phyloP scores from a whole-genome alignment of 2,113 vertebrate species.

The Climacteris rufus region DNA sequence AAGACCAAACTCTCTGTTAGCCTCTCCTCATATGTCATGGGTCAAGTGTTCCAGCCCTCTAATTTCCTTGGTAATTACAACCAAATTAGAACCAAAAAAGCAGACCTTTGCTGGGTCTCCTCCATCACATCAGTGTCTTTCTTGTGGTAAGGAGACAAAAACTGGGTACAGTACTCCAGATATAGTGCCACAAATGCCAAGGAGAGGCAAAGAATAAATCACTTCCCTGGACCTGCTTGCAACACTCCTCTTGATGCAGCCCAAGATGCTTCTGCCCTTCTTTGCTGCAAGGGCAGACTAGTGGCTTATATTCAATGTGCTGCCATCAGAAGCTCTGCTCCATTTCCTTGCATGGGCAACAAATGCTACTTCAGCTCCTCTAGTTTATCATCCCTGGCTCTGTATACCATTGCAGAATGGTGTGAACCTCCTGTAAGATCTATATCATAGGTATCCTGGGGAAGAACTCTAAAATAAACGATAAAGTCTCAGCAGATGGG shows the following conservation, averaged over 20 bases:
- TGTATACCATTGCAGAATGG: not conserved
- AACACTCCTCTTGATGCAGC: not conserved
- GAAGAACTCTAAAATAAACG: not conserved
- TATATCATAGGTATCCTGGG: rapidly evolving
- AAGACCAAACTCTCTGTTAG: not conserved
- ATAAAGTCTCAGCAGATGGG: not conserved
- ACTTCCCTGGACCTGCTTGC: not conserved
- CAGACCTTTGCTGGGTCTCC: not conserved
- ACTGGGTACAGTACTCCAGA: not conserved
- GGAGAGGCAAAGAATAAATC: not conserved
- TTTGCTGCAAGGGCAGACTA: not conserved
- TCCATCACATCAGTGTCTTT: not conserved
- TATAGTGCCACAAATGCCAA: not conserved
- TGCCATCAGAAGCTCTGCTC: not conserved
- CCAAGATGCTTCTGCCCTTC: not conserved
- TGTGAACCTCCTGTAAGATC: not conserved
- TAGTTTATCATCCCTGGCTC: not conserved
- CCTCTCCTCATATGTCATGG: not conserved
- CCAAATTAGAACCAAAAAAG: too few species aligned
- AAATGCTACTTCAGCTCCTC: not conserved
- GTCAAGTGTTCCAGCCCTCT: not conserved
- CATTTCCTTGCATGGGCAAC: not conserved
- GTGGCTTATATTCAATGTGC: not conserved
- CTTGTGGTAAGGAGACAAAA: not conserved
- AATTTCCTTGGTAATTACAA: not conserved